A percentile compares a stretch with the other conserved stretches of the same genome.
phyloP scores from a whole-genome alignment of 2,797 vertebrate species.

The Malurus leucopterus region DNA sequence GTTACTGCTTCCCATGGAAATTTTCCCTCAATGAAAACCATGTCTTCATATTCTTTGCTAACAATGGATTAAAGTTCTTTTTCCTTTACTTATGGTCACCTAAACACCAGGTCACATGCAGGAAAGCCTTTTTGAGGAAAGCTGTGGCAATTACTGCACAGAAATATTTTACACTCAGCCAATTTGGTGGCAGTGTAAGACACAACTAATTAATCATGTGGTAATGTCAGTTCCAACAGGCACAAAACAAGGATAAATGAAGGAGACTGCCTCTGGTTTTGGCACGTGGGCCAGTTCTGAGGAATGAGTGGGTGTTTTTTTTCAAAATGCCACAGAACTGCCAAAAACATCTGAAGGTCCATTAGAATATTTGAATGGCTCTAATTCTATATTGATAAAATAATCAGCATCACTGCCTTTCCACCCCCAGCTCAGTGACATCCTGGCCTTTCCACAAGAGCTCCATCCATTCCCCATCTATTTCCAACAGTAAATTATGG shows the following conservation, averaged over 20 bases:
- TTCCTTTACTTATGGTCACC: neutral
- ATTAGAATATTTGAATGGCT: neutral
- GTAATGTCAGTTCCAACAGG: neutral
- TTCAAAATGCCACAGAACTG: neutral
- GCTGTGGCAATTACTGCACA: neutral
- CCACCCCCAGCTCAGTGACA: neutral
- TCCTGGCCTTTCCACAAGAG: neutral
- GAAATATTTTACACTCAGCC: neutral
- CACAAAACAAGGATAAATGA: constrained; percentile 9
- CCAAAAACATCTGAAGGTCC: neutral
- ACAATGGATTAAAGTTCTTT: neutral
- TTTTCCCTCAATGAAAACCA: neutral
- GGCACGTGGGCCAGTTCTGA: neutral
- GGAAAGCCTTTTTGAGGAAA: constrained; percentile 4
- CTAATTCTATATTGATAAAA: neutral
- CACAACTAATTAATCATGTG: neutral
- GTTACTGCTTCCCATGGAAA: neutral
- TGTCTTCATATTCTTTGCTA: neutral
- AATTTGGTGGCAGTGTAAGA: neutral
- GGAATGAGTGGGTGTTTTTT: neutral
- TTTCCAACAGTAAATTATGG: neutral
- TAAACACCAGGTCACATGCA: neutral
- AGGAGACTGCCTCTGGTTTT: neutral
- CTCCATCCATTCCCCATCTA: neutral
- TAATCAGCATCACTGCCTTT: neutral